These are phyloP conservation scores for Metalampra italica DNA, from an alignment of 2,888 invertebrate species.

Conservation along the genomic window DNA sequence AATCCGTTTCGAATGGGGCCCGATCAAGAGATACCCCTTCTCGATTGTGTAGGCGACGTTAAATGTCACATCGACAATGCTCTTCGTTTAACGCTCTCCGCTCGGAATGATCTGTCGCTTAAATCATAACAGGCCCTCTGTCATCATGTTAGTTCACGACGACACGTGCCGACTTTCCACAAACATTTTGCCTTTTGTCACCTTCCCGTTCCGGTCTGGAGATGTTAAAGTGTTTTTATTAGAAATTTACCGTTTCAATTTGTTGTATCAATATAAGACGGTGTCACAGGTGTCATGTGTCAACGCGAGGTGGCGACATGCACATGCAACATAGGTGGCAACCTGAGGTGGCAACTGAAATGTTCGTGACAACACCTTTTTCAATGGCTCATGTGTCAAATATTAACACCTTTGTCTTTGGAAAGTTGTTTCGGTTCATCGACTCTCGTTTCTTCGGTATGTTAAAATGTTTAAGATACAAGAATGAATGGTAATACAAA, in stretches of 20 bases:
- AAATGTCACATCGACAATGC: constrained; percentile 60
- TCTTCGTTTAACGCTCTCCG: constrained; percentile 44
- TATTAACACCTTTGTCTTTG: constrained; percentile 16
- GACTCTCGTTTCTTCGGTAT: constrained; percentile 23
- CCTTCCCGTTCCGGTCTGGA: constrained; percentile 28
- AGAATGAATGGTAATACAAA: constrained; percentile 32
- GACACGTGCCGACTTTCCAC: constrained; percentile 51
- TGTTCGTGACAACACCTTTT: constrained; percentile 36
- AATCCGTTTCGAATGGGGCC: constrained; percentile 35
- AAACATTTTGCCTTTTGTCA: constrained; percentile 46
- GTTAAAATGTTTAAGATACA: constrained; percentile 13
- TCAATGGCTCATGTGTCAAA: constrained; percentile 31
- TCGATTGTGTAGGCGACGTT: constrained; percentile 56
- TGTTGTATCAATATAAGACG: constrained; percentile 33
- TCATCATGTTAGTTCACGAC: constrained; percentile 39
- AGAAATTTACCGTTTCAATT: constrained; percentile 47
- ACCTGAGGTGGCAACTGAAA: constrained; percentile 45
- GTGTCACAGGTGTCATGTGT: constrained; percentile 31
- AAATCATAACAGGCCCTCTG: constrained; percentile 57
- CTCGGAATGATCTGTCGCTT: constrained; percentile 31
- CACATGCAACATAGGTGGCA: constrained; percentile 43
- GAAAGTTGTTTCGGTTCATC: constrained; percentile 28
- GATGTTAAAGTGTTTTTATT: constrained; percentile 22
- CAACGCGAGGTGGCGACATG: constrained; percentile 29
- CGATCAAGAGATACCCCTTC: constrained; percentile 42